Base-by-base conservation (phyloP, 2,113 vertebrate genomes). In the Phoenicopterus ruber region DNA sequence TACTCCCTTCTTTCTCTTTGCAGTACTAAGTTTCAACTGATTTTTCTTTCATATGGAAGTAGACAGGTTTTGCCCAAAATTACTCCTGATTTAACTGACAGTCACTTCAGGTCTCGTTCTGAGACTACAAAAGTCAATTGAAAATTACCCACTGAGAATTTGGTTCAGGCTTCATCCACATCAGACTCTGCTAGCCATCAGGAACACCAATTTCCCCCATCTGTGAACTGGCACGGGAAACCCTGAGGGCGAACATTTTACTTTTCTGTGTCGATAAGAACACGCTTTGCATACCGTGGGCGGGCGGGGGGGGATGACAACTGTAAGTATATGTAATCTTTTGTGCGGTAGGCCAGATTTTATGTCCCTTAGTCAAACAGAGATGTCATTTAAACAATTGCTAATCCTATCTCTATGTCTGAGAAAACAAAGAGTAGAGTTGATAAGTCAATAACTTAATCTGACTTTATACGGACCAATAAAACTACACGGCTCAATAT, bases 261-360 rank as follows among this genome's bases (percentile, higher is more conserved):
- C 46, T 73, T 46, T 55, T 40, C 59, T 70, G 17, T 34, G 20
- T 57, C 88, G 71, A 26, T 81, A 78, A 78, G 29, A 17, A 8
- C 8, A 34, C 50, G 38, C 40, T 87, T 94, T 66, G 70, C 52
- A 29, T 84, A 67, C 13, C 5, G 0, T 14, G 22, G 20, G 19
- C 3, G 1, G 26, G 29, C 2, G 10, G 36, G 2, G 3, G 4
- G 3, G 8, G 13, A 14, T 5, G 31, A 22, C 2, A 2, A 47
- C 36, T 50, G 11, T 44, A 74, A 78, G 9, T 28, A 34, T 15
- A 28, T 40, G 29, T 28, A 78, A 78, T 66, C 32, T 52, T 89
- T 49, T 3, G 0, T 84, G n/a, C 21, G 28, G 8, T 59, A 78
- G 76, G 42, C 38, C 62, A 83, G 67, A 70, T 81, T 92, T 94